Base-by-base conservation (phyloP, 2,113 vertebrate genomes). In the Hemicordylus capensis region DNA sequence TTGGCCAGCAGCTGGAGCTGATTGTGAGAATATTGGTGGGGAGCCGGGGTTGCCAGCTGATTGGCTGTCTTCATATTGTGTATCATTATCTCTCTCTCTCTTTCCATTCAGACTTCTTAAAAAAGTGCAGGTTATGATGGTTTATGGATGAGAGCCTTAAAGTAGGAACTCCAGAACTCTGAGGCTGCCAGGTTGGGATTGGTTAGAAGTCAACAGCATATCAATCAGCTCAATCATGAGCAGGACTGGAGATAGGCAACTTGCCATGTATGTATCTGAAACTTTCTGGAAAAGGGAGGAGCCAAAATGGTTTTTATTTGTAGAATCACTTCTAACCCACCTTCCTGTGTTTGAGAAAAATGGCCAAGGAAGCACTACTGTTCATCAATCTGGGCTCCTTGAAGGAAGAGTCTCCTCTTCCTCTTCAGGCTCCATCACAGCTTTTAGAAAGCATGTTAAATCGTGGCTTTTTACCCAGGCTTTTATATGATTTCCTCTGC, bases 1-100 rank as follows among this genome's bases (percentile, higher is more conserved):
- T 96, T 96, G 96, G 95, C 89, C 95, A 94, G 92, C 96, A 96
- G 96, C 96, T 96, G 96, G 93, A 19, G 61, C 91, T 94, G 94
- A 93, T 93, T 93, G 95, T 88, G 70, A 88, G 95, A 89, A 93
- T 90, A 90, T 89, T 88, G 88, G 44, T 76, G 82, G 81, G 44
- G n/a, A 78, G 86, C 85, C n/a, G 91, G 88, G 85, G 63, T 58
- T 89, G 61, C 80, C 81, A 10, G 72, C 77, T 87, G 51, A 88
- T 92, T 89, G 6, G 54, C 88, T 92, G 88, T 85, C 84, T 95
- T 85, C 83, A 0, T 6, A 7, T 56, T 56, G 37, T 91, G 85
- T 89, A 91, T 91, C 90, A 90, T 92, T 94, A 93, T 88, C 86
- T 89, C 74, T 70, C 90, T 63, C 83, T 66, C 66, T 87, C 46